A percentile compares a stretch with the other conserved stretches of the same genome.
Conservation (phyloP, 2,888 invertebrate genomes). For the Mechanitis messenoides region DNA sequence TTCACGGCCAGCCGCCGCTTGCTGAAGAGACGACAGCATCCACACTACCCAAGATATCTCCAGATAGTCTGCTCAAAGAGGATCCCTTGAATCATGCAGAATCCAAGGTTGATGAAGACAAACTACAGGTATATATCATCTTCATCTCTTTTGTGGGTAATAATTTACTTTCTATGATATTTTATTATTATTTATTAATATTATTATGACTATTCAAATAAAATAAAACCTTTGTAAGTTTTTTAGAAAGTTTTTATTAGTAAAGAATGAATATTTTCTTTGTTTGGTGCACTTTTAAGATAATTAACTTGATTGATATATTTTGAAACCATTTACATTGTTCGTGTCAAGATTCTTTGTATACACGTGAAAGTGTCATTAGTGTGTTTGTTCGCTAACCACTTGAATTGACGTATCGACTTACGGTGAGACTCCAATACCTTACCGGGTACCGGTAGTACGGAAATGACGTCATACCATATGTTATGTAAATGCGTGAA, state of each 20-base stretch:
- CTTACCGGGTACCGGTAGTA: slow-evolving; percentile 21
- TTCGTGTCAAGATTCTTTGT: not conserved
- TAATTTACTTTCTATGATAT: no score
- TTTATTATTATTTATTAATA: no score
- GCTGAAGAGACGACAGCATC: slow-evolving; percentile 36
- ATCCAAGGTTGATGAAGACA: slow-evolving; percentile 68
- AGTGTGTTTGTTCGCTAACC: slow-evolving; percentile 20
- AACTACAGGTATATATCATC: slow-evolving; percentile 55
- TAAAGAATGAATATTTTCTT: not conserved
- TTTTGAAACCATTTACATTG: not conserved
- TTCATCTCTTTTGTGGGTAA: no score
- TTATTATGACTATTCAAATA: not conserved
- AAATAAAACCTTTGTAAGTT: not conserved
- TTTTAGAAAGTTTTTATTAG: not conserved
- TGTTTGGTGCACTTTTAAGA: not conserved
- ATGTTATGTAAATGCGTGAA: slow-evolving; percentile 32
- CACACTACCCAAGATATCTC: slow-evolving; percentile 37
- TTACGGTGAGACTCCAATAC: slow-evolving; percentile 23
- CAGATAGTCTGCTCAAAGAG: slow-evolving; percentile 51
- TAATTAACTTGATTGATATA: not conserved
- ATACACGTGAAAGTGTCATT: slow-evolving; percentile 27
- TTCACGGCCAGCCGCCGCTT: slow-evolving; percentile 53
- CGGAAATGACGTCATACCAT: slow-evolving; percentile 19
- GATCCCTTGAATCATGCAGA: slow-evolving; percentile 66
- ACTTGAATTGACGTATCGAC: slow-evolving; percentile 14